Conservation (phyloP, 2,888 invertebrate genomes). For the Sycophila texana region DNA sequence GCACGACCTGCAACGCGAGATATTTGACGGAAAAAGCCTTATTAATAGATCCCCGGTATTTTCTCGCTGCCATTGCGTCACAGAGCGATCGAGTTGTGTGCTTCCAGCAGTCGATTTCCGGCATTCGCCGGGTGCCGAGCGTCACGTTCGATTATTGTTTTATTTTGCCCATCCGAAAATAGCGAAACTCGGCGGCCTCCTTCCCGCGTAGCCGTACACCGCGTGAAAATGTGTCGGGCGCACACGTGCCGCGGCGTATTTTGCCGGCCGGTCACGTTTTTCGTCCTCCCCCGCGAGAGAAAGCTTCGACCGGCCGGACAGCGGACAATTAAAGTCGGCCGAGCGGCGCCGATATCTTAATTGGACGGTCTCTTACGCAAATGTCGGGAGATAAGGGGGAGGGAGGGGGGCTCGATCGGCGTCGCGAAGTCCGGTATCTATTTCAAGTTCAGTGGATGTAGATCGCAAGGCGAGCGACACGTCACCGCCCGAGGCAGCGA, state of each 20-base stretch:
- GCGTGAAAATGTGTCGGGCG: conserved; percentile 13
- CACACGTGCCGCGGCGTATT: conserved; percentile 46
- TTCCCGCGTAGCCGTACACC: neutral
- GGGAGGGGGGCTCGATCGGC: neutral
- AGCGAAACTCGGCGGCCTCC: conserved; percentile 6
- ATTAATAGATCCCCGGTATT: conserved; percentile 35
- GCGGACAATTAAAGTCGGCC: conserved; percentile 25
- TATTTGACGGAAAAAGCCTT: conserved; percentile 40
- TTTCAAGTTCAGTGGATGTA: conserved; percentile 50
- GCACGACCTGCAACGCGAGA: conserved; percentile 19
- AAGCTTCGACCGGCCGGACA: conserved; percentile 16
- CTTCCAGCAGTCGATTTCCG: conserved; percentile 35
- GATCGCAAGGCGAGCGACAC: conserved; percentile 16
- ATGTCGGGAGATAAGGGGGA: conserved; percentile 20
- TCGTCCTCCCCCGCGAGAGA: neutral
- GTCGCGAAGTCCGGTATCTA: conserved; percentile 44
- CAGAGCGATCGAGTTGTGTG: conserved; percentile 9
- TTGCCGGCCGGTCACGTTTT: conserved; percentile 53
- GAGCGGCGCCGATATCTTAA: conserved; percentile 11
- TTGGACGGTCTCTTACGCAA: conserved; percentile 1
- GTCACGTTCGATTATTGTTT: conserved; percentile 52
- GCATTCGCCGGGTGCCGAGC: conserved; percentile 34
- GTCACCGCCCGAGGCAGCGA: conserved; percentile 19
- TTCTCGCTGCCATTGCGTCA: conserved; percentile 38
- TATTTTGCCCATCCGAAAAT: conserved; percentile 43